phyloP scores from a whole-genome alignment of 2,797 vertebrate species.

The Salarias fasciatus region DNA sequence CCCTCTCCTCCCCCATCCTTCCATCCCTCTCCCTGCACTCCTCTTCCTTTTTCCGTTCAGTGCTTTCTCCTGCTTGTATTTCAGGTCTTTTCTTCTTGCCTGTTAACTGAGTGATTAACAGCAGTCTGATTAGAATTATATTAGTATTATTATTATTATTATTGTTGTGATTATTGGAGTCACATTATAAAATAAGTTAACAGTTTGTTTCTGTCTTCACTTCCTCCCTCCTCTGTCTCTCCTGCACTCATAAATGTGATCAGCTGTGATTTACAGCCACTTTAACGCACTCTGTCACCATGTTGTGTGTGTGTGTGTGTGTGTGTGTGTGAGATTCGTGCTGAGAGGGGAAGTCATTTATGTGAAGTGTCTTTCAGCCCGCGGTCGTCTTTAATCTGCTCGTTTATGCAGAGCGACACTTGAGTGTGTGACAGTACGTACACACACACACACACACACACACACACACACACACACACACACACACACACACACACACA shows the following conservation, averaged over 20 bases:
- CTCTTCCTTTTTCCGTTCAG: not conserved
- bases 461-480: constrained; percentile 11
- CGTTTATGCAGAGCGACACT: constrained; percentile 45
- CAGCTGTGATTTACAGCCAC: constrained; percentile 20
- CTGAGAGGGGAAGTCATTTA: constrained; percentile 29
- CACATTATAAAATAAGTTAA: no score
- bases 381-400: constrained; percentile 47
- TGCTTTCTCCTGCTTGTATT: no score
- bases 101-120: no score
- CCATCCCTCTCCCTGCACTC: not conserved
- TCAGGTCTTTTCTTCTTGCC: no score
- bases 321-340: no score
- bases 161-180: no score
- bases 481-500: constrained; percentile 14
- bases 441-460: constrained; percentile 2
- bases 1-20: not conserved
- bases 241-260: constrained; percentile 10
- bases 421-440: constrained; percentile 22
- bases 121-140: no score
- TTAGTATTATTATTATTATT: no score
- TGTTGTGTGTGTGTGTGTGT: no score
- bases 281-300: constrained; percentile 1
- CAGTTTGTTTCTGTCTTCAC: no score
- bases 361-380: constrained; percentile 40
- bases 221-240: not conserved